A percentile compares a stretch with the other conserved stretches of the same genome.
These are phyloP conservation scores for Apodemus agrarius DNA, from an alignment of 2,797 vertebrate species.

Conservation along the genomic window DNA sequence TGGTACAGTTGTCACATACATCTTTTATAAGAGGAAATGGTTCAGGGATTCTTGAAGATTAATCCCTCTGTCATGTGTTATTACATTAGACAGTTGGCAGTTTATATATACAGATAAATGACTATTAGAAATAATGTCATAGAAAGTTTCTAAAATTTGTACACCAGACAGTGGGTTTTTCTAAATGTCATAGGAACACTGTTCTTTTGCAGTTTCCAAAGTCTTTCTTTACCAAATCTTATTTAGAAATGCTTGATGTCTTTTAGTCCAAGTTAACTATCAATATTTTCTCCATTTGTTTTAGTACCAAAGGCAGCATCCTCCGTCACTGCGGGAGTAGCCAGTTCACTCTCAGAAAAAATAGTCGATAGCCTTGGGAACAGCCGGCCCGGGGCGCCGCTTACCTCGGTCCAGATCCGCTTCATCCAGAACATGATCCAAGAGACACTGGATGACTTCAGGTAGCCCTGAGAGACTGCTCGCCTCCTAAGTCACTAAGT, in stretches of 20 bases:
- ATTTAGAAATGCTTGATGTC: conserved; percentile 69
- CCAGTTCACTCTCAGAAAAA: conserved; percentile 92
- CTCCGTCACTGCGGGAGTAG: conserved; percentile 86
- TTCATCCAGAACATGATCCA: conserved; percentile 99
- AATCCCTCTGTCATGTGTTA: conserved; percentile 67
- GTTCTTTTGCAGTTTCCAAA: conserved; percentile 53
- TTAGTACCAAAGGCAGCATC: conserved; percentile 86
- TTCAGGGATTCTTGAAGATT: conserved; percentile 66
- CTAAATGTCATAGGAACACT: conserved; percentile 60
- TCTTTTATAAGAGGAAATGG: conserved; percentile 65
- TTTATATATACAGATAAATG: conserved; percentile 66
- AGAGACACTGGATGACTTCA: conserved; percentile 96
- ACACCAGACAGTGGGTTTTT: conserved; percentile 69
- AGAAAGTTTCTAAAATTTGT: conserved; percentile 71
- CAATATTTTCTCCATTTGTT: conserved; percentile 63
- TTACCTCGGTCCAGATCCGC: conserved; percentile 95
- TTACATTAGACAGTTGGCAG: conserved; percentile 67
- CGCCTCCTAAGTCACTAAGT: background rate
- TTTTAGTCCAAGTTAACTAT: conserved; percentile 40
- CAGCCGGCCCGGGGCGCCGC: conserved; percentile 90
- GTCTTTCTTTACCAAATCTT: conserved; percentile 58
- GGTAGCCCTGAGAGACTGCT: conserved; percentile 87
- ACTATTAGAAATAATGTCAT: conserved; percentile 68
- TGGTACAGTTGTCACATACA: conserved; percentile 70
- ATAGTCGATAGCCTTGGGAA: conserved; percentile 90